These are phyloP conservation scores for Redunca redunca DNA, from an alignment of 2,113 vertebrate species.

Conservation along the genomic window DNA sequence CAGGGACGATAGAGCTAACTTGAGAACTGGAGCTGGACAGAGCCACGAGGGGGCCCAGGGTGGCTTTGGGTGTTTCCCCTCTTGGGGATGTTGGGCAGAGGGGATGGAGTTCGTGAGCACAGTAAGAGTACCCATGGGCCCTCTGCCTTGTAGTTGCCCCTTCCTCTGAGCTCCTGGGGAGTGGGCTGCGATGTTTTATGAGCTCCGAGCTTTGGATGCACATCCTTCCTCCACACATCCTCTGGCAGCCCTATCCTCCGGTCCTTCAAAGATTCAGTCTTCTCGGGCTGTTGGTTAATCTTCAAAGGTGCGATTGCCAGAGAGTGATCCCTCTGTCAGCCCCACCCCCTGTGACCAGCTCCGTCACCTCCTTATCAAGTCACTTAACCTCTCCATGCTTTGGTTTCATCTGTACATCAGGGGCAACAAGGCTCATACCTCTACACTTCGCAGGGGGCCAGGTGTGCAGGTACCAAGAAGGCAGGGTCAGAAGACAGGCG, in stretches of 20 bases:
- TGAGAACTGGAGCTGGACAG: fast-evolving
- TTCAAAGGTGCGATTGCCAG: background rate
- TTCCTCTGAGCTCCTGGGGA: background rate
- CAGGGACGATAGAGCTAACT: background rate
- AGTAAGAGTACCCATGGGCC: background rate
- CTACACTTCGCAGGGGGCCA: background rate
- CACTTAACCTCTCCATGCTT: background rate
- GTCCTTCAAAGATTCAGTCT: background rate
- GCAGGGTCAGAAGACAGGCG: background rate
- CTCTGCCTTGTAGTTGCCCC: background rate
- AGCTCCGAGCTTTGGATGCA: background rate
- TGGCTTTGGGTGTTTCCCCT: background rate
- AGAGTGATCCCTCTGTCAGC: background rate
- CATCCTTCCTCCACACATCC: background rate
- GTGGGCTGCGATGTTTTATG: background rate
- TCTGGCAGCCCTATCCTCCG: no score
- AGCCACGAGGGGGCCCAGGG: background rate
- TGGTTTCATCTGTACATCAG: background rate
- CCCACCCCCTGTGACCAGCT: background rate
- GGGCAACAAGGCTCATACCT: background rate
- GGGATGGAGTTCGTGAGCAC: background rate
- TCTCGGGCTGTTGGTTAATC: background rate
- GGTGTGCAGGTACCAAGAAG: background rate
- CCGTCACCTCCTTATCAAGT: background rate
- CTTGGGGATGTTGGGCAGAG: background rate